Base-by-base conservation (phyloP, 1,140 invertebrate genomes). In the Macrobrachium rosenbergii region DNA sequence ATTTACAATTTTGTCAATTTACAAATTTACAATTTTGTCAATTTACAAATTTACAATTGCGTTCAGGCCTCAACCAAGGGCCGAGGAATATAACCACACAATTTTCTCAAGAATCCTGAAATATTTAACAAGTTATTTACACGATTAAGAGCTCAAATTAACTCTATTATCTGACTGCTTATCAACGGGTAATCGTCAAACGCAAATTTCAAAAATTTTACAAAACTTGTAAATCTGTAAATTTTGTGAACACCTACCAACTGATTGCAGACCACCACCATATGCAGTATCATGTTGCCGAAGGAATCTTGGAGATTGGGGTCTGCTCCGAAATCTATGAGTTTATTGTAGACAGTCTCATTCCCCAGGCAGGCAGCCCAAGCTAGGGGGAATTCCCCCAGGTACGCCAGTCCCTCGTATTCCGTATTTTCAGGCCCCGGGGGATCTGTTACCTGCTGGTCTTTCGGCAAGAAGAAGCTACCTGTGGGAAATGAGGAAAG, bases 351-450 rank as follows among this genome's bases (percentile, higher is more conserved):
- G n/a, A 99, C 98, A 75, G 97, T 97, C 92, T 99, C 97, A 91
- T 99, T 98, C 67, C 97, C 96, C 91, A 97, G 97, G 93, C 98
- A 99, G 16, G 98, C 98, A 0, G 98, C 97, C 97, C 98, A 99
- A 0, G 98, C 95, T 28, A 99, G 92, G 0, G 98, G 98, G 91
- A 98, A 99, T 92, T 99, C 98, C 0, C 98, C 98, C 73, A 98
- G 94, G 91, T 99, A 99, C 8, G 97, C 97, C 85, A 98, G 93
- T 19, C 98, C 98, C 93, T 99, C 97, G 92, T 99, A 99, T 91
- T 99, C 97, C 2, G 98, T 98, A 60, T 82, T 72, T 3, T 67
- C 67, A 89, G 94, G 94, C 87, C 95, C 95, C 5, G 94, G 94
- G 63, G 95, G 95, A 83, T 94, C 94, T 21, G 93, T 93, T 75